Evolutionary conservation across 2,888 invertebrate species (phyloP).

Genomic region (Synergus japonicus): DNA sequence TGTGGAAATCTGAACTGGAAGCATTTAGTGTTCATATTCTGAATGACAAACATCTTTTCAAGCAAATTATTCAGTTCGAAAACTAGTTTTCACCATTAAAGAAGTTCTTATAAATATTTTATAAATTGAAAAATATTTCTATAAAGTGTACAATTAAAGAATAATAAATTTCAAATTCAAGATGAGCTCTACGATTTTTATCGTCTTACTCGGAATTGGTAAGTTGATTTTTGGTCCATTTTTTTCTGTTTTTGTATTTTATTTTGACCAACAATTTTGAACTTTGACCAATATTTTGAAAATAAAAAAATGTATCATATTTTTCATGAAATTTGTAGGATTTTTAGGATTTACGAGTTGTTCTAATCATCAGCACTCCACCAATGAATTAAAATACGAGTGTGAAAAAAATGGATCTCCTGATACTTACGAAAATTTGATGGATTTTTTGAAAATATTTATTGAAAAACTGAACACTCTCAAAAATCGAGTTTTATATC

Average conservation of each 20-base stretch:
- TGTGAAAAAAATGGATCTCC: background rate
- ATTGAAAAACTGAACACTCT: background rate
- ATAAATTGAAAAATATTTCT: background rate
- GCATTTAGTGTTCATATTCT: background rate
- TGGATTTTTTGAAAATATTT: background rate
- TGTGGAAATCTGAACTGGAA: background rate
- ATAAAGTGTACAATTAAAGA: background rate
- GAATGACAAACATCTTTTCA: background rate
- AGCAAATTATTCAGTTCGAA: background rate
- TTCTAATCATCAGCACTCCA: background rate
- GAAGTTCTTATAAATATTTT: background rate
- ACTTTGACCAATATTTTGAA: background rate
- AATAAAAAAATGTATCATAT: too few relatives aligned
- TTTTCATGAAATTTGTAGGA: background rate
- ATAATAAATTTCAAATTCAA: background rate
- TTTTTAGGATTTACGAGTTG: background rate
- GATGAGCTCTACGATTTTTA: background rate
- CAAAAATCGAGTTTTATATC: background rate
- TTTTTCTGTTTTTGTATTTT: background rate
- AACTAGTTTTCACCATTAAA: background rate
- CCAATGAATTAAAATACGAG: background rate
- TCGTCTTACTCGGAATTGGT: background rate
- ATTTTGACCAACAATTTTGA: background rate
- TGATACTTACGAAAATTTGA: background rate
- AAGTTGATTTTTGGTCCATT: background rate